phyloP scores from a whole-genome alignment of 2,888 invertebrate genomes.

The Stictocephala bisonia region DNA sequence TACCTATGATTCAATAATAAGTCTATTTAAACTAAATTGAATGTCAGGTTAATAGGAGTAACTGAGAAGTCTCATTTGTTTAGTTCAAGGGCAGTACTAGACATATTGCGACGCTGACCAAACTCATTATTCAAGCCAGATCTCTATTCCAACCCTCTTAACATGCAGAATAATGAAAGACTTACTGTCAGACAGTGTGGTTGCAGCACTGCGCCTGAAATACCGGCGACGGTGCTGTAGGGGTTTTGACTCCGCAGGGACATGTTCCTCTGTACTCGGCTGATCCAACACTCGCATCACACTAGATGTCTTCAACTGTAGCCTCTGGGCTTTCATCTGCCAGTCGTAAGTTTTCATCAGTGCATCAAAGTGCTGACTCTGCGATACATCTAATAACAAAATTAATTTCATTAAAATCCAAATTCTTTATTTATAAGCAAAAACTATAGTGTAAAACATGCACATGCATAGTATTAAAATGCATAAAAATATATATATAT shows the following conservation, averaged over 20 bases:
- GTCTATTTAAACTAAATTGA: too few species aligned
- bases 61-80: too few species aligned
- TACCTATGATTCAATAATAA: too few species aligned
- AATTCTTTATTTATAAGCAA: too few species aligned
- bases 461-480: too few species aligned
- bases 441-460: too few species aligned
- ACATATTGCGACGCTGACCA: too few species aligned
- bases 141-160: not conserved
- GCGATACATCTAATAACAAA: slow-evolving; percentile 71
- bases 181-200: slow-evolving; percentile 59
- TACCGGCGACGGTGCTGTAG: slow-evolving; percentile 29
- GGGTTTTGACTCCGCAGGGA: not conserved
- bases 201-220: slow-evolving; percentile 39
- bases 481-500: too few species aligned
- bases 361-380: slow-evolving; percentile 76
- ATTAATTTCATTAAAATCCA: slow-evolving; percentile 11
- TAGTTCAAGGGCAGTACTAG: too few species aligned
- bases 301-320: slow-evolving; percentile 31
- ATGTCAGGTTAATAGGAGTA: too few species aligned
- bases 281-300: slow-evolving; percentile 23
- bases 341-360: slow-evolving; percentile 82
- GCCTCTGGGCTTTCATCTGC: slow-evolving; percentile 73
- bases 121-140: too few species aligned
- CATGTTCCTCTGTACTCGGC: not conserved
- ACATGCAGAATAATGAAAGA: not conserved